phyloP scores from a whole-genome alignment of 2,797 vertebrate genomes.

The Tinamus major region DNA sequence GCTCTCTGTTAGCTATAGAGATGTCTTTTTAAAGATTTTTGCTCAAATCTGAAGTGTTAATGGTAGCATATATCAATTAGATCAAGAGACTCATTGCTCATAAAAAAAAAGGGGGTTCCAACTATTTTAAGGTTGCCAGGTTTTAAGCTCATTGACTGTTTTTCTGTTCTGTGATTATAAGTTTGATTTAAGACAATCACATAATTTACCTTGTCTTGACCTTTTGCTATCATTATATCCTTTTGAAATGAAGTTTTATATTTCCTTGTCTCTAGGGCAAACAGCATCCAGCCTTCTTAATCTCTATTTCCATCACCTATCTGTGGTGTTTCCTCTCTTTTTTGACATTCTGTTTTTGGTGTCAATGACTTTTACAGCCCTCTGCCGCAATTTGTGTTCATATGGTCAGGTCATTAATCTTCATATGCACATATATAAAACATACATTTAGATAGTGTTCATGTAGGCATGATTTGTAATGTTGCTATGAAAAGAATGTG shows the following conservation, averaged over 20 bases:
- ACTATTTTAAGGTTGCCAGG: neutral
- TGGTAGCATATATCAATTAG: neutral
- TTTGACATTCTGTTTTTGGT: neutral
- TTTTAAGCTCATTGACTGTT: accelerated
- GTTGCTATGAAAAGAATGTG: neutral
- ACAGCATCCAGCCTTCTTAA: neutral
- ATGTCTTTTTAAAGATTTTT: neutral
- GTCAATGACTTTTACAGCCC: neutral
- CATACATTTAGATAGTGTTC: neutral
- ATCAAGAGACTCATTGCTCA: neutral
- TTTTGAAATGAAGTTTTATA: neutral
- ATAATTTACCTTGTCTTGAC: neutral
- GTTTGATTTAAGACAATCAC: neutral
- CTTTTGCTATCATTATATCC: neutral
- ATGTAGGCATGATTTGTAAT: neutral
- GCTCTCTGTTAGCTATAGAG: neutral
- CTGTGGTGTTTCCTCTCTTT: neutral
- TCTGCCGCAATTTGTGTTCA: neutral
- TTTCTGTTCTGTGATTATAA: neutral
- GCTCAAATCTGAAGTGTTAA: neutral
- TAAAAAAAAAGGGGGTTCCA: neutral
- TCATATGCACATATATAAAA: neutral
- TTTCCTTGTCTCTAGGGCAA: neutral
- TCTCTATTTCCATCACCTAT: accelerated
- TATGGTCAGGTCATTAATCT: neutral